Evolutionary conservation across 2,113 vertebrate genomes (phyloP).

Genomic region (Gasterosteus nipponicus): DNA sequence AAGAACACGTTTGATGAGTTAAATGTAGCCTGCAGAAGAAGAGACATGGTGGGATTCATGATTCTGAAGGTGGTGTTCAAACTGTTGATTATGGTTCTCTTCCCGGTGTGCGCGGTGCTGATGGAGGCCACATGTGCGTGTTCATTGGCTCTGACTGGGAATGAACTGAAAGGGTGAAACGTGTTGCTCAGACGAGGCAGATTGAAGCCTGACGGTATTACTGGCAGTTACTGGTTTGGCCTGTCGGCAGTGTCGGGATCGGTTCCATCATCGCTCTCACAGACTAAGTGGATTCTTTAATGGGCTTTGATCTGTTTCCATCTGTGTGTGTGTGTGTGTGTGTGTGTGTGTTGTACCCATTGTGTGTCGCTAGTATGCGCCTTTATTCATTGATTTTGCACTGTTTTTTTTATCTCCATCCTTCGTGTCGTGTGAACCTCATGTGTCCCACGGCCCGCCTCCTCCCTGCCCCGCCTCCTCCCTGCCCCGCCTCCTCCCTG

Average conservation of each 20-base stretch:
- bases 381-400: conserved; percentile 27
- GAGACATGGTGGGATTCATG: neutral
- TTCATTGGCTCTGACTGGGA: conserved; percentile 42
- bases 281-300: neutral
- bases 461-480: neutral
- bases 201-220: conserved; percentile 18
- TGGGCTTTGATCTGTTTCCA: conserved; percentile 5
- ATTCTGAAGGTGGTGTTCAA: neutral
- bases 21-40: neutral
- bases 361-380: conserved; percentile 4
- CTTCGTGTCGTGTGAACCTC: conserved; percentile 6
- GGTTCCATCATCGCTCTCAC: neutral
- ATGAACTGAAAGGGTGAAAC: conserved; percentile 23
- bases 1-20: neutral
- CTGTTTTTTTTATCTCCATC: conserved; percentile 29
- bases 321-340: neutral
- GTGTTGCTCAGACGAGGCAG: neutral
- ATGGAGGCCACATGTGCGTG: conserved; percentile 71
- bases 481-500: neutral
- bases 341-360: neutral
- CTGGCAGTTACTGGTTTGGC: conserved; percentile 21
- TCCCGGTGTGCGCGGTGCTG: conserved; percentile 37
- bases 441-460: neutral
- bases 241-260: neutral
- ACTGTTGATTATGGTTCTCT: conserved; percentile 34